Base-by-base conservation (phyloP, 2,888 invertebrate genomes). In the Amphipyra tragopoginis region DNA sequence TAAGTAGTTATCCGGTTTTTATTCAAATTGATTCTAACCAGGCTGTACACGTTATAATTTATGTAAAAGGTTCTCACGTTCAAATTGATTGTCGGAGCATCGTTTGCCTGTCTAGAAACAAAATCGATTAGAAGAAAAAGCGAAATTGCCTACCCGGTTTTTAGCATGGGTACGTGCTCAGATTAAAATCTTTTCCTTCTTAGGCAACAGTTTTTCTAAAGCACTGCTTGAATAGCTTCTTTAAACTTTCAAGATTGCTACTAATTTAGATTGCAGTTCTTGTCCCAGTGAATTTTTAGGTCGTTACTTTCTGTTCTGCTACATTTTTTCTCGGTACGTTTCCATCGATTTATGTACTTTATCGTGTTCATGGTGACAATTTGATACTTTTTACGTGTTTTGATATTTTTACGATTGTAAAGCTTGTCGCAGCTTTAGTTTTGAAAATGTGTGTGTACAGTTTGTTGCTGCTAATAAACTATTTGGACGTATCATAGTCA, bases 181-280 rank as follows among this genome's bases (percentile, higher is more conserved):
- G 33, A 68, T 62, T 62, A 52, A 73, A 71, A 67, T n/a, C 51
- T 53, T 38, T 66, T 57, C n/a, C 2, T 54, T 38, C 40, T 54
- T 4, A 10, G n/a, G 45, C 7, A 56, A 51, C 47, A 33, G 56
- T 54, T 67, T 61, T 53, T 44, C 51, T 44, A 11, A 54, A 50
- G 36, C 39, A 56, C 15, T 39, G 5, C 43, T 45, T 54, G 45
- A 67, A 56, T 47, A 54, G 50, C 52, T 49, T 54, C 51, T 49
- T 11, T 33, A 54, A 62, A 58, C 26, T 73, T 62, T 34, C 7
- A 40, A 48, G 50, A 61, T 62, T 54, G 69, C 38, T 57, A 15
- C 33, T 73, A 61, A 73, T 70, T 21, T 21, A 21, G 21, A 21
- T 73, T 73, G 73, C 73, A 73, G 50, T 73, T 73, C 58, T 64